Evolutionary conservation across 2,888 invertebrate species (phyloP), one percentile per base, ranked within the genome.

Genomic region (Ephialtes manifestator): DNA sequence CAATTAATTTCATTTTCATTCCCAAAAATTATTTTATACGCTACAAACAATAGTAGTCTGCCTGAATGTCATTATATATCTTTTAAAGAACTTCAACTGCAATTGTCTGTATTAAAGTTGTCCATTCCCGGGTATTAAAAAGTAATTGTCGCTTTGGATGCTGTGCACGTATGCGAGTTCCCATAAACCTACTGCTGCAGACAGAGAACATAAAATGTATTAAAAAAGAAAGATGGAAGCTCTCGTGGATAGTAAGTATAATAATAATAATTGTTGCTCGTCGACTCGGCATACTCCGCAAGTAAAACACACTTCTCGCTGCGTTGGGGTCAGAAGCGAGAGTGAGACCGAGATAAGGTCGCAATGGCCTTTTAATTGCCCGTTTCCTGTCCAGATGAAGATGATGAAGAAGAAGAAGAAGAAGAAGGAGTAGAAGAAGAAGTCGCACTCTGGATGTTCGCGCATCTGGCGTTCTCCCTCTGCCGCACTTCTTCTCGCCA

Each of bases 371-470:
- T 90, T 92, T 93, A 93, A 93, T 93, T 93, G 92, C 92, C 90
- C 92, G 90, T 92, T 93, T 93, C 93, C 93, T 93, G 93, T 90
- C 89, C 89, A 91, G 90, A 90, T 78, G 68, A 84, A 89, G 88
- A 89, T 84, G 86, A 85, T 67, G 63, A 80, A 74, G 76, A 79
- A 24, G 83, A 79, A 60, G 72, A 60, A 53, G 72, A 78, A 81
- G 68, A 48, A 70, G 63, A 76, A 35, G 35, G 31, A 68, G 58
- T 18, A 43, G 71, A 18, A 76, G 48, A 39, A 65, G 75, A 74
- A 63, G 75, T 51, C 58, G 28, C 63, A 48, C 53, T 55, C 13
- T 24, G 46, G 70, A 10, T 65, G 71, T 80, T 72, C 65, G 55
- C 81, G 77, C 84, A 84, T 84, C 81, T 84, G 84, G 84, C 81